Percentiles rank a stretch among this genome's conserved stretches.
These are phyloP conservation scores for Drosophila formosana DNA, from an alignment of 2,888 invertebrate species.

Conservation along the genomic window DNA sequence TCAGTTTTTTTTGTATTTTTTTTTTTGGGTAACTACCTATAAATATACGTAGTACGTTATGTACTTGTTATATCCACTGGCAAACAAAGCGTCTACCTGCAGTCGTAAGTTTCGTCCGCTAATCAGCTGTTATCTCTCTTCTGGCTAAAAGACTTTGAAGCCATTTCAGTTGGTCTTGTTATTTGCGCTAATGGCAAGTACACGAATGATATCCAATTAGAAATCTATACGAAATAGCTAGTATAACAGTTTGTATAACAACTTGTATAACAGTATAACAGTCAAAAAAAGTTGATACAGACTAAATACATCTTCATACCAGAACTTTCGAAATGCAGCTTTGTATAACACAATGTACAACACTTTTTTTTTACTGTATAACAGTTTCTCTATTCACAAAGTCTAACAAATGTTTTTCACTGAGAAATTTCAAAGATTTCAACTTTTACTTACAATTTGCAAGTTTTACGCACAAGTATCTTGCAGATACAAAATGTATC, in stretches of 20 bases:
- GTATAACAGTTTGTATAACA: constrained; percentile 11
- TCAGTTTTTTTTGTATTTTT: constrained; percentile 9
- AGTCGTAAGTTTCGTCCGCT: constrained; percentile 27
- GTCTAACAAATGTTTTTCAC: not conserved
- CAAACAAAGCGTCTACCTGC: constrained; percentile 41
- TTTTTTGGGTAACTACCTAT: constrained; percentile 17
- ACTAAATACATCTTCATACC: not conserved
- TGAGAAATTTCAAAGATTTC: not conserved
- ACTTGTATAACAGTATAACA: not conserved
- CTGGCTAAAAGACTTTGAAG: constrained; percentile 5
- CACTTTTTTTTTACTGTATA: constrained; percentile 1
- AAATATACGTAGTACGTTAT: constrained; percentile 2
- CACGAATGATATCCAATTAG: not conserved
- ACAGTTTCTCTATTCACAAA: constrained; percentile 4
- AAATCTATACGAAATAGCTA: not conserved
- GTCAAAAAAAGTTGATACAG: not conserved
- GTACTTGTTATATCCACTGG: constrained; percentile 33
- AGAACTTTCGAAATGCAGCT: not conserved
- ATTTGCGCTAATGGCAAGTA: constrained; percentile 5
- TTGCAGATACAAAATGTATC: constrained; percentile 33
- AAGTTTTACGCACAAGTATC: constrained; percentile 10
- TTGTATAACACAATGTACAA: not conserved
- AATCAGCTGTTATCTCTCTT: constrained; percentile 45
- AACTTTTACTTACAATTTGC: constrained; percentile 25
- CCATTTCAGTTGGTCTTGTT: constrained; percentile 20